Percentiles rank a stretch among this genome's conserved stretches.
Conservation (phyloP, 2,888 invertebrate genomes). For the Nephrotoma guestfalica region DNA sequence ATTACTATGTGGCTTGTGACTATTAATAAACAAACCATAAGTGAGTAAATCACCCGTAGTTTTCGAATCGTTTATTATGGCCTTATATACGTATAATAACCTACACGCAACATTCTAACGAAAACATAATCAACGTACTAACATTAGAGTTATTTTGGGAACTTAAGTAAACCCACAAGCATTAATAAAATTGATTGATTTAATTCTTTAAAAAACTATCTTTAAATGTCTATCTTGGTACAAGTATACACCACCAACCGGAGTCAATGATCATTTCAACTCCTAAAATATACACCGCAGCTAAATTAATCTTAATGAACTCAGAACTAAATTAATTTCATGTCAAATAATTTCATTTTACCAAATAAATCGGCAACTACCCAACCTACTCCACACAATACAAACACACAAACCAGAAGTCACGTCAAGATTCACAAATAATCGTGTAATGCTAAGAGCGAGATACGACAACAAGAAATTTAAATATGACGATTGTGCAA, state of each 20-base stretch:
- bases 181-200: not conserved
- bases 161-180: not conserved
- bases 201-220: not conserved
- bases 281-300: not conserved
- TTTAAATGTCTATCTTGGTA: not conserved
- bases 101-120: not conserved
- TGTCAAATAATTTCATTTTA: not conserved
- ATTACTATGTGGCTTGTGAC: not conserved
- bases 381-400: not conserved
- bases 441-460: not conserved
- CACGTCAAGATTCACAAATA: not conserved
- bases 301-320: not conserved
- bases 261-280: not conserved
- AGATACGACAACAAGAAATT: not conserved
- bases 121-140: not conserved
- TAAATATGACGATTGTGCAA: not conserved
- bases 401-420: not conserved
- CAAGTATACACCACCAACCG: not conserved
- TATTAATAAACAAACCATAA: not conserved
- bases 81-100: not conserved
- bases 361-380: not conserved
- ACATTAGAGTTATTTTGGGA: not conserved
- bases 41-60: not conserved
- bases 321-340: not conserved
- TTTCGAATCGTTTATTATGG: not conserved